A percentile compares a stretch with the other conserved stretches of the same genome.
phyloP scores from a whole-genome alignment of 2,797 vertebrate species.

The Cygnus olor region DNA sequence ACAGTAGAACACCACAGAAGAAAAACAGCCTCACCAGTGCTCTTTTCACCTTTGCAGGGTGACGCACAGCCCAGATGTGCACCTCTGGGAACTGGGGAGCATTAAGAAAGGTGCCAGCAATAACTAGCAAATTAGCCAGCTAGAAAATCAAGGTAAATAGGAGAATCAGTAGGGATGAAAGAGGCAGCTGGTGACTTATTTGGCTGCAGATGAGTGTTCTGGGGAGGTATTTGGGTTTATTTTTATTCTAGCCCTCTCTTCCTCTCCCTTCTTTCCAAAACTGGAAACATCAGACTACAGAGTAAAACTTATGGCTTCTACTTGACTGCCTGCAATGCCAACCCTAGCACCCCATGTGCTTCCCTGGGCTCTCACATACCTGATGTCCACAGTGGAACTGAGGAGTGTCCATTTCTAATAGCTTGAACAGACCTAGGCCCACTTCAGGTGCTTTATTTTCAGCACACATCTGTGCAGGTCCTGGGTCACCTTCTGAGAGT shows the following conservation, averaged over 20 bases:
- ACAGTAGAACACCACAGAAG: too few relatives aligned
- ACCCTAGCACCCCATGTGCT: not conserved
- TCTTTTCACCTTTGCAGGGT: not conserved
- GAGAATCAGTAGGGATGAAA: not conserved
- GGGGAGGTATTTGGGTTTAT: not conserved
- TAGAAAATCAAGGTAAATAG: not conserved
- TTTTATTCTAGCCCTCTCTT: not conserved
- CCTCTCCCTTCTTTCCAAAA: not conserved
- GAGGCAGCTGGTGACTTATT: not conserved
- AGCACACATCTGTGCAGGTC: not conserved
- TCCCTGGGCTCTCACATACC: not conserved
- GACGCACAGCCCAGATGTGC: not conserved
- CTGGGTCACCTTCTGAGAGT: not conserved
- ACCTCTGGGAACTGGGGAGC: not conserved
- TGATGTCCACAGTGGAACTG: not conserved
- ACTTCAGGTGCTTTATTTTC: not conserved
- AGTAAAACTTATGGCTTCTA: not conserved
- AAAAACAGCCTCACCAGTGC: not conserved
- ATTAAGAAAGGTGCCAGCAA: not conserved
- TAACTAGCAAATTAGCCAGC: not conserved
- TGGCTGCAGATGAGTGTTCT: not conserved
- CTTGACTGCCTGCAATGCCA: not conserved
- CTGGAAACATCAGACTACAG: not conserved
- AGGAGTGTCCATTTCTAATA: not conserved
- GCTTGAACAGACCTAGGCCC: not conserved